Evolutionary conservation across 2,888 invertebrate genomes (phyloP), one percentile per base, ranked within the genome.

Genomic region (Asteroscopus sphinx): DNA sequence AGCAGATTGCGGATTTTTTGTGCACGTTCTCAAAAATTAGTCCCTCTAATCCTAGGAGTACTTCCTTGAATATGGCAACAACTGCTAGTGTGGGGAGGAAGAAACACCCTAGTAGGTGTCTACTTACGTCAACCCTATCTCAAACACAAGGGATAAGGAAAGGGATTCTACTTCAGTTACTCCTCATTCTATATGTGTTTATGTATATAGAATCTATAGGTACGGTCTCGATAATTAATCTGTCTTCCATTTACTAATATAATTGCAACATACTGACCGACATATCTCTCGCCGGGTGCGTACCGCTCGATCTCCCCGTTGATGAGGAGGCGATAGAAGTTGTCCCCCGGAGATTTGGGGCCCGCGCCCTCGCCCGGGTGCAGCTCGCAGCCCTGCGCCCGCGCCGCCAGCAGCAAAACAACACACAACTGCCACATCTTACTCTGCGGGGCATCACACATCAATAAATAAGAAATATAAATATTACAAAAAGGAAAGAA

Each of bases 221-320:
- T n/a, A 25, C 16, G 30, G 11, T 30, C 30, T 9, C n/a, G n/a
- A n/a, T n/a, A 30, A 30, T 30, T 3, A 30, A n/a, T 30, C 30
- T 11, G 3, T 30, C 30, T n/a, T 2, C 30, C 11, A 30, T 30
- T n/a, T 11, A n/a, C 11, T 3, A 1, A n/a, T 3, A 9, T 11
- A 11, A 3, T 9, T 3, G 2, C 30, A n/a, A 11, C 2, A 11
- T 30, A 77, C 95, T 95, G 83, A 96, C 96, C 94, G 56, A 97
- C 97, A 83, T 98, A 98, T 71, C 97, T 95, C 82, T 97, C 96
- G 63, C 97, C 97, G 2, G 98, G 97, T 51, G 96, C 95, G 88
- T 98, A 98, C 84, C 97, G 96, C 82, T 96, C 96, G 16, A 97
- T 95, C 77, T 97, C 96, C 36, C 97, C 97, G 79, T 96, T 97